Evolutionary conservation across 2,113 vertebrate genomes (phyloP).

Genomic region (Romanogobio albipinnatus): DNA sequence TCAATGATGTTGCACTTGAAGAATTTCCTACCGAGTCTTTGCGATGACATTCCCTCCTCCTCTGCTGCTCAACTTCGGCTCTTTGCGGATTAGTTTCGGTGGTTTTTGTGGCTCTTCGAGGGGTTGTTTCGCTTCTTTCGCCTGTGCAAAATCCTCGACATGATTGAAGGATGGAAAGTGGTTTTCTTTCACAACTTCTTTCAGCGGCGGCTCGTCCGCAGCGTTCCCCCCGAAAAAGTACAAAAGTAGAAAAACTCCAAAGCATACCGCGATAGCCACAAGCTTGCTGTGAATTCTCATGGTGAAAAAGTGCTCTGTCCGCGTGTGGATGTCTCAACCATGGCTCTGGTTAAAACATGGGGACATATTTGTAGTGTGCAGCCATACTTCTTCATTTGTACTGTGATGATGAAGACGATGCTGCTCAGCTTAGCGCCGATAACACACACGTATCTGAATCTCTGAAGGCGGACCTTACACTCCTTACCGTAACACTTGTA

Average conservation of each 20-base stretch:
- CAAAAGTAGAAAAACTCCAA: slow-evolving; percentile 81
- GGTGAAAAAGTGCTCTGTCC: slow-evolving; percentile 61
- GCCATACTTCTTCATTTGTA: slow-evolving; percentile 66
- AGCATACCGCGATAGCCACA: slow-evolving; percentile 69
- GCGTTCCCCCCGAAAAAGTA: slow-evolving; percentile 77
- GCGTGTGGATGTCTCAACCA: slow-evolving; percentile 59
- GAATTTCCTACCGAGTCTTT: slow-evolving; percentile 69
- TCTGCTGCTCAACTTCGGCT: slow-evolving; percentile 47
- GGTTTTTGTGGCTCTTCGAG: slow-evolving; percentile 42
- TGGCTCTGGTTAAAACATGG: slow-evolving; percentile 63
- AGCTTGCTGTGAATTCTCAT: slow-evolving; percentile 78
- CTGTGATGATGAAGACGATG: slow-evolving; percentile 68
- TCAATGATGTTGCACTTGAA: neutral
- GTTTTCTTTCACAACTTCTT: slow-evolving; percentile 65
- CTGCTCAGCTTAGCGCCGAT: slow-evolving; percentile 63
- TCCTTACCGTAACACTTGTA: slow-evolving; percentile 66
- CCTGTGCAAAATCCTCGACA: slow-evolving; percentile 41
- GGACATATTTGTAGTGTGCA: slow-evolving; percentile 62
- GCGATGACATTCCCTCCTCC: slow-evolving; percentile 57
- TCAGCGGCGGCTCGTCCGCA: slow-evolving; percentile 70
- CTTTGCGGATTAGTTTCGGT: slow-evolving; percentile 53
- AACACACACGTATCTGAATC: slow-evolving; percentile 62
- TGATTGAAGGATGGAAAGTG: slow-evolving; percentile 38
- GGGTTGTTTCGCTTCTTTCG: slow-evolving; percentile 64
- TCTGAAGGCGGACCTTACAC: slow-evolving; percentile 67